phyloP scores from a whole-genome alignment of 2,888 invertebrate genomes.

The Mongoloraphidia duomilia region DNA sequence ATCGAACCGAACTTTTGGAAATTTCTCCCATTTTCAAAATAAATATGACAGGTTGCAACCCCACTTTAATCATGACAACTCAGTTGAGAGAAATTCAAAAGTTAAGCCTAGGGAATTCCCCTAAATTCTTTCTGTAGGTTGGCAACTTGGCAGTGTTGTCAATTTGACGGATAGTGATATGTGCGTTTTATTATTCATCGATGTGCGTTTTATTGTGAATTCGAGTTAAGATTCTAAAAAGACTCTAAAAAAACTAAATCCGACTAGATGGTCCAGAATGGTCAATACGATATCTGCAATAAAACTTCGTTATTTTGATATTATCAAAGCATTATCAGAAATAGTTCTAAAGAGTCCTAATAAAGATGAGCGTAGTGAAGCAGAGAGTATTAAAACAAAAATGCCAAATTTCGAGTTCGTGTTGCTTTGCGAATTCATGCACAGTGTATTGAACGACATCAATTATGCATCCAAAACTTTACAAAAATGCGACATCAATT shows the following conservation, averaged over 20 bases:
- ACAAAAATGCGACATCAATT: conserved; percentile 15
- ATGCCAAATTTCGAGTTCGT: conserved; percentile 14
- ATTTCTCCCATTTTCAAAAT: too few relatives aligned
- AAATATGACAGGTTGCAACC: too few relatives aligned
- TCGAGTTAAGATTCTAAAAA: background rate
- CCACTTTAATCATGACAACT: too few relatives aligned
- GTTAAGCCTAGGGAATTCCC: too few relatives aligned
- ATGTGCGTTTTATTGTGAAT: background rate
- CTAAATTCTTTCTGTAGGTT: too few relatives aligned
- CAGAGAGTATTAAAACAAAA: conserved; percentile 14
- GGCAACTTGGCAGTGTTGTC: too few relatives aligned
- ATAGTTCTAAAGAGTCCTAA: conserved; percentile 12
- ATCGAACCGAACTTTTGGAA: background rate
- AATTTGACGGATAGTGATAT: too few relatives aligned
- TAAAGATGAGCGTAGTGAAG: conserved; percentile 11
- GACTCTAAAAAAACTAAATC: conserved; percentile 20
- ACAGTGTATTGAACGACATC: conserved; percentile 13
- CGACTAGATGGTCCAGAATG: conserved; percentile 20
- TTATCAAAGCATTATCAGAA: conserved; percentile 15
- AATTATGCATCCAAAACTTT: conserved; percentile 14
- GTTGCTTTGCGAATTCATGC: conserved; percentile 13
- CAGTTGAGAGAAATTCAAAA: too few relatives aligned
- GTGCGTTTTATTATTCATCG: too few relatives aligned
- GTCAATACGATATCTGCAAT: conserved; percentile 16
- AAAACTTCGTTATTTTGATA: conserved; percentile 15